phyloP scores from a whole-genome alignment of 2,888 invertebrate species.

The Dryadula phaetusa region DNA sequence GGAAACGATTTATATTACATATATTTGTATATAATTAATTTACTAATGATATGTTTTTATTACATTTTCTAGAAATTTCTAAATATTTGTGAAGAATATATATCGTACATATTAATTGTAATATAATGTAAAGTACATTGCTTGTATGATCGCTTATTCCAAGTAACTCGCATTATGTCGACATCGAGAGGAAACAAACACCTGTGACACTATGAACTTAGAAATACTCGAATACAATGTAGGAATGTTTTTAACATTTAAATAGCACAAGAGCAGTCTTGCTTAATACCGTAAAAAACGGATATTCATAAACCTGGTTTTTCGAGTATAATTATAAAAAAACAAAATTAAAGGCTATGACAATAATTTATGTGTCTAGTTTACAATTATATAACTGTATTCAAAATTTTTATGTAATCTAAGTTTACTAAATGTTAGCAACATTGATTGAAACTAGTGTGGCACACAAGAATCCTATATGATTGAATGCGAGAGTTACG shows the following conservation, averaged over 20 bases:
- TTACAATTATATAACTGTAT: background rate
- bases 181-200: background rate
- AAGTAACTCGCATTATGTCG: background rate
- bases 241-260: background rate
- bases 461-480: background rate
- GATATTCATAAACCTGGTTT: background rate
- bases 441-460: background rate
- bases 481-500: background rate
- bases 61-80: no score
- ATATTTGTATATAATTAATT: no score
- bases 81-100: no score
- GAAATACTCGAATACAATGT: background rate
- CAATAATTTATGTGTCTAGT: background rate
- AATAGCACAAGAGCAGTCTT: background rate
- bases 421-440: background rate
- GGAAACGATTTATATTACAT: no score
- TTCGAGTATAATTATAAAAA: background rate
- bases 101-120: background rate
- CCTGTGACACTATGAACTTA: background rate
- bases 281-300: background rate
- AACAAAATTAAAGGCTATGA: background rate
- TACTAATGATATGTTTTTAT: no score
- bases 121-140: background rate
- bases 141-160: background rate
- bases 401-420: conserved; percentile 7